These are phyloP conservation scores for Agrilus mali DNA, from an alignment of 2,888 invertebrate genomes.

Conservation along the genomic window DNA sequence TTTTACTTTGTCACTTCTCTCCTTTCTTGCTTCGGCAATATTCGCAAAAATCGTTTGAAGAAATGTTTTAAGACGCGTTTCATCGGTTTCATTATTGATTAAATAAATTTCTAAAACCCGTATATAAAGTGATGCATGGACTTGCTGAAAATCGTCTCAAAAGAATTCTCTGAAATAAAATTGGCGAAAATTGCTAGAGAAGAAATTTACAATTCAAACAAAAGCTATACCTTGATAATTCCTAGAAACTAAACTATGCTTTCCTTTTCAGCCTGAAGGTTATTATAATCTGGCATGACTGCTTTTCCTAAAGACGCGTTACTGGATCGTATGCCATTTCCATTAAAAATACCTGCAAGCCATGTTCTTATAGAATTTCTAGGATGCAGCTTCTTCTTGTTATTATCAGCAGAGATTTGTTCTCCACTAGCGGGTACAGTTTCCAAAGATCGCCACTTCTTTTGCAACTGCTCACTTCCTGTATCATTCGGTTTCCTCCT, in stretches of 20 bases:
- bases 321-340: slow-evolving; percentile 55
- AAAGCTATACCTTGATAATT: too few relatives aligned
- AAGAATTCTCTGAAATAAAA: not conserved
- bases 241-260: slow-evolving; percentile 38
- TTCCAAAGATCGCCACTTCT: slow-evolving; percentile 72
- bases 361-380: slow-evolving; percentile 57
- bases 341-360: slow-evolving; percentile 63
- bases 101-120: slow-evolving; percentile 3
- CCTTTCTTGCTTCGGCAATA: too few relatives aligned
- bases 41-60: too few relatives aligned
- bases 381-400: slow-evolving; percentile 45
- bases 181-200: too few relatives aligned
- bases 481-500: slow-evolving; percentile 25
- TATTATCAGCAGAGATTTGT: slow-evolving; percentile 26
- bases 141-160: not conserved
- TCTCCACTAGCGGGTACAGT: slow-evolving; percentile 38
- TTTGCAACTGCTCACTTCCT: slow-evolving; percentile 34
- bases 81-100: too few relatives aligned
- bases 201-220: too few relatives aligned
- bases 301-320: slow-evolving; percentile 43
- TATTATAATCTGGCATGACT: slow-evolving; percentile 39
- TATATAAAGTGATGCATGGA: slow-evolving; percentile 6
- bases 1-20: too few relatives aligned
- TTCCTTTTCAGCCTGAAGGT: slow-evolving; percentile 43
- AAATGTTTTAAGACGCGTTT: too few relatives aligned